Conservation (phyloP, 2,888 invertebrate genomes). For the Drosophila pseudotalamancana region DNA sequence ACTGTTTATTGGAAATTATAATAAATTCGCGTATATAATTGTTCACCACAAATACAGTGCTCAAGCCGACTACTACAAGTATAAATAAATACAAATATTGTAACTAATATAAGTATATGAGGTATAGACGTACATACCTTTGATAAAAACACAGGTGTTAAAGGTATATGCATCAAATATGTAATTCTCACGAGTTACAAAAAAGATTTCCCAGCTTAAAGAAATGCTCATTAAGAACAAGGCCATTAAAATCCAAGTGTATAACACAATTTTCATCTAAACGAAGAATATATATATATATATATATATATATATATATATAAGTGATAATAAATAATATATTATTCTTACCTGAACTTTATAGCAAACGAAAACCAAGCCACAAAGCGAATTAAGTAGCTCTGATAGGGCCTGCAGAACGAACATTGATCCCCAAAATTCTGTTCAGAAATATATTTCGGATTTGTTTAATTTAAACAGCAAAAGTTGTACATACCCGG, state of each 20-base stretch:
- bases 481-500: neutral
- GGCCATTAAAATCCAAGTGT: conserved; percentile 10
- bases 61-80: conserved; percentile 11
- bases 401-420: neutral
- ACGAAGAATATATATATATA: neutral
- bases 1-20: neutral
- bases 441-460: neutral
- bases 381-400: conserved; percentile 20
- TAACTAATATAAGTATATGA: no score
- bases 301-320: neutral
- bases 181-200: neutral
- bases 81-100: neutral
- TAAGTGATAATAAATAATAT: neutral
- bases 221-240: neutral
- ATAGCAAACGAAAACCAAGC: conserved; percentile 22
- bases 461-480: neutral
- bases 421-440: neutral
- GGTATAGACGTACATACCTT: conserved; percentile 13
- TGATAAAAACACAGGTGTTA: conserved; percentile 16
- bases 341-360: conserved; percentile 19
- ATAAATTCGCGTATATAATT: conserved; percentile 18
- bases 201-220: conserved; percentile 12
- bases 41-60: conserved; percentile 25
- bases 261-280: conserved; percentile 9
- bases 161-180: conserved; percentile 19